Evolutionary conservation across 2,888 invertebrate species (phyloP).

Genomic region (Microchrysa polita): DNA sequence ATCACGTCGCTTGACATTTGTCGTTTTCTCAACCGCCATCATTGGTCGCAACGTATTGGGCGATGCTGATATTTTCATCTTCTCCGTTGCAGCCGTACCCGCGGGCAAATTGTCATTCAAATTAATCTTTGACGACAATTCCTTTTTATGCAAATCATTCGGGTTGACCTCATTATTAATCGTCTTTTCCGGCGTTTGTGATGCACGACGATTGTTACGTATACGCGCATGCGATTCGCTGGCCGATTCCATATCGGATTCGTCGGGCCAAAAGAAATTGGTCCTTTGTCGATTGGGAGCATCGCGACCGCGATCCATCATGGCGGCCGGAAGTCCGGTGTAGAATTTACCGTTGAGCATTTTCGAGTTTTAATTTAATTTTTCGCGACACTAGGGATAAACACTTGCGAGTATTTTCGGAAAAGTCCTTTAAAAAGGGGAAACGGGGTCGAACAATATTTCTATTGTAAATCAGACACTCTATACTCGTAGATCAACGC

Average conservation of each 20-base stretch:
- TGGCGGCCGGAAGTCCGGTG: slow-evolving; percentile 61
- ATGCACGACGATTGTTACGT: slow-evolving; percentile 6
- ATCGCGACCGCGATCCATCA: slow-evolving; percentile 56
- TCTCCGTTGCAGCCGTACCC: not conserved
- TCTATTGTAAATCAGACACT: not conserved
- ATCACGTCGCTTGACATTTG: slow-evolving; percentile 56
- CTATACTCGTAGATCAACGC: no score
- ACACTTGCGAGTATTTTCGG: not conserved
- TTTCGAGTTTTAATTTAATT: slow-evolving; percentile 37
- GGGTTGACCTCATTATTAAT: slow-evolving; percentile 53
- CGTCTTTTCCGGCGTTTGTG: slow-evolving; percentile 13
- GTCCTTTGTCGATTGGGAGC: slow-evolving; percentile 60
- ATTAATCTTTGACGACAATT: slow-evolving; percentile 62
- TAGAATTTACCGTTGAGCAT: slow-evolving; percentile 65
- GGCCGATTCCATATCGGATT: slow-evolving; percentile 57
- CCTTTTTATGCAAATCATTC: slow-evolving; percentile 60
- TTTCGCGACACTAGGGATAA: not conserved
- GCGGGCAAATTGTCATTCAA: slow-evolving; percentile 58
- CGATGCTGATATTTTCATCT: not conserved
- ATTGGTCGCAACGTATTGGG: slow-evolving; percentile 16
- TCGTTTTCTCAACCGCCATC: slow-evolving; percentile 53
- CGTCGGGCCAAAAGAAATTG: slow-evolving; percentile 64
- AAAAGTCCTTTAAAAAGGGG: not conserved
- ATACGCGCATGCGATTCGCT: slow-evolving; percentile 14
- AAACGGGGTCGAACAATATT: not conserved